A percentile compares a stretch with the other conserved stretches of the same genome.
phyloP scores from a whole-genome alignment of 2,113 vertebrate species.

The Xenus cinereus region DNA sequence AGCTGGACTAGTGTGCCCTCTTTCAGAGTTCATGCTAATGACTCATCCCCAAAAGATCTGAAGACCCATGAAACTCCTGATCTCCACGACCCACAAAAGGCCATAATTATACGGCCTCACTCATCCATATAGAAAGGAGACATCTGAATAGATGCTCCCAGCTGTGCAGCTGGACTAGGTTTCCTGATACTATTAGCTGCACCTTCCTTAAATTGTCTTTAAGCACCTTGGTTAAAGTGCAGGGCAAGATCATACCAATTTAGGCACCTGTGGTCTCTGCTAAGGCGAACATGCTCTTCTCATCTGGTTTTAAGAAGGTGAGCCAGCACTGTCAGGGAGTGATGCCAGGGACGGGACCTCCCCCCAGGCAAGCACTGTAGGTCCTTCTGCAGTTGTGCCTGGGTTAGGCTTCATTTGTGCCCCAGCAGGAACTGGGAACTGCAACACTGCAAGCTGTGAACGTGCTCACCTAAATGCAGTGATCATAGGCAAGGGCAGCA shows the following conservation, averaged over 20 bases:
- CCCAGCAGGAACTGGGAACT: not conserved
- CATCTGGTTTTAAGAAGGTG: not conserved
- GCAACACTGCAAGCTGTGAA: not conserved
- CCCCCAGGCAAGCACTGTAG: fast-evolving
- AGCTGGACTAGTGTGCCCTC: not conserved
- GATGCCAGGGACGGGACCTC: not conserved
- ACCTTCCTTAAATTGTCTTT: not conserved
- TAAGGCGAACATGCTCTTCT: not conserved
- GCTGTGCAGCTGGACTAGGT: not conserved
- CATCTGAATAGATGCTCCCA: not conserved
- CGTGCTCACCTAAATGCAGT: not conserved
- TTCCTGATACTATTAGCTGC: not conserved
- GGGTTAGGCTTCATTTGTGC: not conserved
- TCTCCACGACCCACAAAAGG: too few species aligned
- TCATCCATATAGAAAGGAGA: not conserved
- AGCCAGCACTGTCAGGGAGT: not conserved
- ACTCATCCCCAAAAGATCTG: not conserved
- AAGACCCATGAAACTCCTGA: not conserved
- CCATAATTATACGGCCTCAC: not conserved
- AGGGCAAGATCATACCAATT: not conserved
- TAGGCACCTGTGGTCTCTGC: not conserved
- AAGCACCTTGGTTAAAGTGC: not conserved
- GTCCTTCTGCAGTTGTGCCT: not conserved
- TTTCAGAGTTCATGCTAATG: not conserved
- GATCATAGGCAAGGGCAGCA: not conserved